Evolutionary conservation across 2,888 invertebrate genomes (phyloP).

Genomic region (Anthophora plumipes): DNA sequence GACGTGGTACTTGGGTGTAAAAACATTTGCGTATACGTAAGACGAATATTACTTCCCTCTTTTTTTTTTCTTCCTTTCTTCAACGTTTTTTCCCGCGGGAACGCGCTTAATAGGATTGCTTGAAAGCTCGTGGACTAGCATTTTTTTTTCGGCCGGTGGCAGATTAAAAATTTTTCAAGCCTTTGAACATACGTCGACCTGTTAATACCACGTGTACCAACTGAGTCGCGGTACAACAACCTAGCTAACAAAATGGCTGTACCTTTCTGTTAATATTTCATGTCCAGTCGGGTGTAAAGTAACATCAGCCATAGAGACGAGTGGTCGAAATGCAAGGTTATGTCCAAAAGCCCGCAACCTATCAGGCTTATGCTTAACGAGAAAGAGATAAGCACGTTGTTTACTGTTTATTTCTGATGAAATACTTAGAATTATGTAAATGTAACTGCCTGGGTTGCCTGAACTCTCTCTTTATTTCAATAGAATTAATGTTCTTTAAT

Average conservation of each 20-base stretch:
- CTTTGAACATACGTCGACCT: background rate
- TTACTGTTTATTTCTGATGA: constrained; percentile 22
- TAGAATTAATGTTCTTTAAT: too few species aligned
- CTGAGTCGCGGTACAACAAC: background rate
- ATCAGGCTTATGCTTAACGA: background rate
- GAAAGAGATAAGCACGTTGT: constrained; percentile 11
- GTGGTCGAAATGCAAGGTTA: constrained; percentile 22
- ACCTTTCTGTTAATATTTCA: constrained; percentile 37
- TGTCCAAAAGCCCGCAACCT: background rate
- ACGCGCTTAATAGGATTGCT: background rate
- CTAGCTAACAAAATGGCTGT: background rate
- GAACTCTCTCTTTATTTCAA: too few species aligned
- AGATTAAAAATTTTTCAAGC: constrained; percentile 26
- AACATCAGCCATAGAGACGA: constrained; percentile 32
- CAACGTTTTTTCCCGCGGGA: background rate
- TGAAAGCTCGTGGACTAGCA: background rate
- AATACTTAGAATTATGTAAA: too few species aligned
- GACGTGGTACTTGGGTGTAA: background rate
- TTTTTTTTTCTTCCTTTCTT: too few species aligned
- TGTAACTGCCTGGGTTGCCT: too few species aligned
- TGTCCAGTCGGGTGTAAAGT: constrained; percentile 19
- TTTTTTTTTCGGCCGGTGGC: background rate
- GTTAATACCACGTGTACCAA: constrained; percentile 7
- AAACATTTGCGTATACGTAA: background rate
- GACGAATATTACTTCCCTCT: background rate